Percentiles rank a stretch among this genome's conserved stretches.
Conservation (phyloP, 2,888 invertebrate species). For the Hesperia comma region DNA sequence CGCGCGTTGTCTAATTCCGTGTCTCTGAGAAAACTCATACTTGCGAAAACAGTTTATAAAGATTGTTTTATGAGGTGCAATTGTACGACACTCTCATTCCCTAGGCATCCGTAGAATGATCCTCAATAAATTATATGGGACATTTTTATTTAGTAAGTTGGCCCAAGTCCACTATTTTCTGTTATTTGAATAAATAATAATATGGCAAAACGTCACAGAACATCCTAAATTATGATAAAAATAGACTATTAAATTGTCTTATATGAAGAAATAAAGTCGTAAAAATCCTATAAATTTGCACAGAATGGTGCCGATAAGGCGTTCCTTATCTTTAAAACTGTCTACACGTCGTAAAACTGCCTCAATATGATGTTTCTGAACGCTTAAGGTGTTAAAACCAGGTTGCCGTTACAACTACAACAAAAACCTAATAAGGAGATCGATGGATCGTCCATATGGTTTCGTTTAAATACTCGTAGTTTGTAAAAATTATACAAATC, state of each 20-base stretch:
- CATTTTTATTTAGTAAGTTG: conserved; percentile 79
- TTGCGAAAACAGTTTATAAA: conserved; percentile 65
- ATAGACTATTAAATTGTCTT: conserved; percentile 9
- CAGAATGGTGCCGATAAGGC: conserved; percentile 55
- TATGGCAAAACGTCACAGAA: conserved; percentile 43
- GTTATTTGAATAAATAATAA: conserved; percentile 65
- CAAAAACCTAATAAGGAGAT: conserved; percentile 70
- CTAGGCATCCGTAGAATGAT: conserved; percentile 75
- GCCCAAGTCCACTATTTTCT: conserved; percentile 72
- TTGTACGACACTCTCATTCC: conserved; percentile 67
- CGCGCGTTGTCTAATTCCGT: conserved; percentile 66
- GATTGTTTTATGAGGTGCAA: conserved; percentile 80
- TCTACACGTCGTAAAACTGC: conserved; percentile 75
- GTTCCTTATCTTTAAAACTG: conserved; percentile 60
- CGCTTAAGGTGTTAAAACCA: conserved; percentile 64
- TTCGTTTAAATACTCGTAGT: conserved; percentile 63
- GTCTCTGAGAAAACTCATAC: conserved; percentile 56
- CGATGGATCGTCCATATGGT: conserved; percentile 67
- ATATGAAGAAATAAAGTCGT: conserved; percentile 21
- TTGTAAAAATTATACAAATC: conserved; percentile 64
- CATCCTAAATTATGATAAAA: conserved; percentile 43
- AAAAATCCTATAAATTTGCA: conserved; percentile 31
- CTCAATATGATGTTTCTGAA: conserved; percentile 64
- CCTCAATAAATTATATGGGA: conserved; percentile 78
- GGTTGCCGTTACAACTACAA: conserved; percentile 53